A percentile compares a stretch with the other conserved stretches of the same genome.
Conservation (phyloP, 2,113 vertebrate genomes). For the Chamaea fasciata region DNA sequence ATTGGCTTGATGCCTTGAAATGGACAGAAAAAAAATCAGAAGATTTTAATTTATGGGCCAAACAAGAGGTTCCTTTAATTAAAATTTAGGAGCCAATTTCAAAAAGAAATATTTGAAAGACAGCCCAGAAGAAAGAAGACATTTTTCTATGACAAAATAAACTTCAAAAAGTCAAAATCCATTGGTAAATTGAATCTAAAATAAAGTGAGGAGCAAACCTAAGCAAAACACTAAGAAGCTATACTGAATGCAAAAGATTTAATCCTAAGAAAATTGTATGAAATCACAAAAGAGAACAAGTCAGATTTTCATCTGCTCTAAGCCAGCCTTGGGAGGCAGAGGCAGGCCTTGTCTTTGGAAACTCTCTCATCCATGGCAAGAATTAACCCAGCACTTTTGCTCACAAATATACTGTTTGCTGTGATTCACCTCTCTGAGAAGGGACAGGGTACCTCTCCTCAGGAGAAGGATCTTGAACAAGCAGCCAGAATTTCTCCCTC, state of each 20-base stretch:
- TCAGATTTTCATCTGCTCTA: not conserved
- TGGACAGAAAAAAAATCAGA: not conserved
- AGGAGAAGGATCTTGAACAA: not conserved
- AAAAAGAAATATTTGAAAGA: slow-evolving; percentile 27
- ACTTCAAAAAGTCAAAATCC: slow-evolving; percentile 25
- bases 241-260: not conserved
- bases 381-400: not conserved
- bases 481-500: not conserved
- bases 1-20: slow-evolving; percentile 47
- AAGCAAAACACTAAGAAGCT: not conserved
- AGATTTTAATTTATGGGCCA: slow-evolving; percentile 63
- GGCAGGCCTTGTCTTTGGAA: not conserved
- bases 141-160: slow-evolving; percentile 53
- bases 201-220: not conserved
- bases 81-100: slow-evolving; percentile 66
- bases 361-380: not conserved
- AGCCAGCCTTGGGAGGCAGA: not conserved
- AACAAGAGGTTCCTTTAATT: slow-evolving; percentile 61
- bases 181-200: slow-evolving; percentile 17
- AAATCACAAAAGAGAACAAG: not conserved
- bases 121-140: slow-evolving; percentile 44
- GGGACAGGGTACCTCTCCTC: not conserved
- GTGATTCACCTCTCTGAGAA: not conserved
- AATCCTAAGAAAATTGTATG: not conserved
- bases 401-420: not conserved